phyloP scores from a whole-genome alignment of 2,113 vertebrate genomes.

The Oreochromis spilurus region DNA sequence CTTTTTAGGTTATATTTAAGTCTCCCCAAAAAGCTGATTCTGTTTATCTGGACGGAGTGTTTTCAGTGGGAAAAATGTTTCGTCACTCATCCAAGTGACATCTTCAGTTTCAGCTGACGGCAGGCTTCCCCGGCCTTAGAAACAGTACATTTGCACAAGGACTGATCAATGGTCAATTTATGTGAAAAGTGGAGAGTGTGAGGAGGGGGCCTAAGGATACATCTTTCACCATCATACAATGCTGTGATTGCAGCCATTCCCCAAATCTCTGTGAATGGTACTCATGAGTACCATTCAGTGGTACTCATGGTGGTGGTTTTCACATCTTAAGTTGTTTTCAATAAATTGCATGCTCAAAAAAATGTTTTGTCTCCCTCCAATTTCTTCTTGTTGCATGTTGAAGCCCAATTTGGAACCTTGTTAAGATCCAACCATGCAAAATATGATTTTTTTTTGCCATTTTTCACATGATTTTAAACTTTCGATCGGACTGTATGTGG shows the following conservation, averaged over 20 bases:
- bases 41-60: background rate
- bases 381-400: too few relatives aligned
- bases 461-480: too few relatives aligned
- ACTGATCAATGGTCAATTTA: background rate
- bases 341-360: background rate
- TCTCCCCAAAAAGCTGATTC: background rate
- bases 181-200: background rate
- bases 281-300: background rate
- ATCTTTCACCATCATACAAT: background rate
- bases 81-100: background rate
- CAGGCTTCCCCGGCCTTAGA: background rate
- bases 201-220: background rate
- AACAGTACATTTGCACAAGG: background rate
- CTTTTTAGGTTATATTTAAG: background rate
- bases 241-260: background rate
- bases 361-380: background rate
- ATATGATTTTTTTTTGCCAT: too few relatives aligned
- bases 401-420: too few relatives aligned
- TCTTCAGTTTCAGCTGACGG: background rate
- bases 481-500: too few relatives aligned
- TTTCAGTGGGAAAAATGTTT: background rate
- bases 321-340: background rate
- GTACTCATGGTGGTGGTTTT: background rate
- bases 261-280: background rate
- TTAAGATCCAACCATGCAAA: too few relatives aligned